A percentile compares a stretch with the other conserved stretches of the same genome.
These are phyloP conservation scores for Pyrgus malvae DNA, from an alignment of 2,888 invertebrate genomes.

Conservation along the genomic window DNA sequence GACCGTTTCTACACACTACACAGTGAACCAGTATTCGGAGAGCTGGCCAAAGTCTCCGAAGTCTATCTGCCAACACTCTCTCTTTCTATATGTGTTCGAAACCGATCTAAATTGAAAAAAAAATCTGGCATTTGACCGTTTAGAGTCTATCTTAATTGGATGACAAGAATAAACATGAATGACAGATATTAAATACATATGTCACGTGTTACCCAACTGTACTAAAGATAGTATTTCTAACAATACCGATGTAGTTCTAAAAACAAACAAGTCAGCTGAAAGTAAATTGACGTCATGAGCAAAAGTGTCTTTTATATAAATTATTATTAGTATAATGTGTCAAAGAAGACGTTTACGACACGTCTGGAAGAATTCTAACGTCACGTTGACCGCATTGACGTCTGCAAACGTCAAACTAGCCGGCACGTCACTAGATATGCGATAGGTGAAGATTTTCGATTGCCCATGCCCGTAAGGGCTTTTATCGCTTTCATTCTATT, in stretches of 20 bases:
- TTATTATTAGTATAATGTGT: conserved; percentile 29
- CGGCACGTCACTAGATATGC: conserved; percentile 40
- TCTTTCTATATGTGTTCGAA: too few relatives aligned
- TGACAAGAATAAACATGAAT: conserved; percentile 20
- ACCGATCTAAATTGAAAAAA: too few relatives aligned
- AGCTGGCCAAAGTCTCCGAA: too few relatives aligned
- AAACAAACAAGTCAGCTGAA: conserved; percentile 34
- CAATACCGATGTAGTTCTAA: conserved; percentile 34
- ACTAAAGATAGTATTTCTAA: conserved; percentile 30
- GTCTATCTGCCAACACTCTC: too few relatives aligned
- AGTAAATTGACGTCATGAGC: conserved; percentile 32
- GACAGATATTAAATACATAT: conserved; percentile 23
- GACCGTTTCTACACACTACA: too few relatives aligned
- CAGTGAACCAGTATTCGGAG: too few relatives aligned
- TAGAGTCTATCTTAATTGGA: too few relatives aligned
- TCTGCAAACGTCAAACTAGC: conserved; percentile 41
- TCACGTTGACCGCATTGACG: conserved; percentile 48
- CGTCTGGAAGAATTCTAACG: conserved; percentile 38
- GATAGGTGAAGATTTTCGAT: conserved; percentile 23
- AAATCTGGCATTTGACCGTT: too few relatives aligned
- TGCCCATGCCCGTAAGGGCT: conserved; percentile 34
- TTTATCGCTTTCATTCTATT: conserved; percentile 33
- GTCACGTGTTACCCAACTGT: conserved; percentile 16
- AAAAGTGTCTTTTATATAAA: conserved; percentile 38
- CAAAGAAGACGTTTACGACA: conserved; percentile 34